These are phyloP conservation scores for Lithosia quadra DNA, from an alignment of 2,888 invertebrate genomes.

Conservation along the genomic window DNA sequence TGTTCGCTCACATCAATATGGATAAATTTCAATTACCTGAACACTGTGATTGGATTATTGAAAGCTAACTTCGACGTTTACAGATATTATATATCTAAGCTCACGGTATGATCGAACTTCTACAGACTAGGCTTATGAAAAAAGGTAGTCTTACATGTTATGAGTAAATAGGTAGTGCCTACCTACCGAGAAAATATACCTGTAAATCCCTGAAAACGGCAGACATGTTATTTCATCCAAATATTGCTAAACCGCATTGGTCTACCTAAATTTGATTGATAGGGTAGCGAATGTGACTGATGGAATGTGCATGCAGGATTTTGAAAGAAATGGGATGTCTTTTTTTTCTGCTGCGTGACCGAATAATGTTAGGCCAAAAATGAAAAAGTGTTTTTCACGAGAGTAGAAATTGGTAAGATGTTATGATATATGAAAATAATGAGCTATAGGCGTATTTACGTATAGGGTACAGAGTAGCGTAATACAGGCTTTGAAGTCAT, in stretches of 20 bases:
- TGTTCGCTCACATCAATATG: constrained; percentile 17
- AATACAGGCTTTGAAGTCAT: too few species aligned
- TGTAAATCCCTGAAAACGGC: neutral
- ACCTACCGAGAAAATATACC: neutral
- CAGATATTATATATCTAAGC: neutral
- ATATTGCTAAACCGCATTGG: neutral
- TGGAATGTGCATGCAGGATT: constrained; percentile 1
- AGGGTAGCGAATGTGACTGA: constrained; percentile 1
- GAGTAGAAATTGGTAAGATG: neutral
- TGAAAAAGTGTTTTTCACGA: constrained; percentile 1
- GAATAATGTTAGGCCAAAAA: neutral
- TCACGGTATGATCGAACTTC: neutral
- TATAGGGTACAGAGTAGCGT: too few species aligned
- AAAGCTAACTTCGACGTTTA: constrained; percentile 5
- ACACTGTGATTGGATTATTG: constrained; percentile 13
- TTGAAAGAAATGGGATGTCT: constrained; percentile 2
- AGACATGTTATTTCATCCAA: neutral
- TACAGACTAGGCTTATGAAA: too few species aligned
- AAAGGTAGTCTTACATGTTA: neutral
- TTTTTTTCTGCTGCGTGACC: neutral
- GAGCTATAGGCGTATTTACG: neutral
- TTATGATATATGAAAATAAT: neutral
- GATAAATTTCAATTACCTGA: constrained; percentile 19
- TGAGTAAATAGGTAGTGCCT: too few species aligned
- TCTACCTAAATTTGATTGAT: constrained; percentile 4